Evolutionary conservation across 2,888 invertebrate species (phyloP), one percentile per base, ranked within the genome.

Genomic region (Sinelater perroti): DNA sequence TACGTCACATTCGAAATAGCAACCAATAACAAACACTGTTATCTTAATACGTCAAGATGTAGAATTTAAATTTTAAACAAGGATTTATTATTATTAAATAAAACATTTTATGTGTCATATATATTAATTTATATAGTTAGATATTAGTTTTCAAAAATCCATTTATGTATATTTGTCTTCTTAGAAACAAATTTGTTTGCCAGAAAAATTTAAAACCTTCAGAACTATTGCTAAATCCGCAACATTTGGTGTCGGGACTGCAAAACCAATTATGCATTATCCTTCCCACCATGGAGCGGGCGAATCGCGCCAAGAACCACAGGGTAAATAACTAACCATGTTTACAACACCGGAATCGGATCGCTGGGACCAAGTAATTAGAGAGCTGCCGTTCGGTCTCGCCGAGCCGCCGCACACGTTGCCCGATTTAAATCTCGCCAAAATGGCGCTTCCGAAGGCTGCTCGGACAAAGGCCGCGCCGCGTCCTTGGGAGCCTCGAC

Each of bases 291-390:
- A 18, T 36, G 36, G 18, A 36, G 36, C 17, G 36, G 36, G 36
- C 18, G 36, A 18, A 11, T n/a, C 11, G 30, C 10, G 5, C 3
- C 8, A 17, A 36, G 18, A 36, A 36, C 36, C 36, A 17, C 36
- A 17, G 36, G 36, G 36, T 36, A 36, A 36, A 36, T 36, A 36
- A 36, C 36, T 36, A 36, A 36, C 36, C 14, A 36, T 36, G 36
- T 36, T 36, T 36, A 36, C 36, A 13, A 16, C 18, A 6, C 18
- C 11, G 7, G 36, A 18, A 36, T 36, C 8, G 36, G 36, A 18
- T 18, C 36, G 18, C 11, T 36, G 11, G 30, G 30, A 30, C 30
- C 13, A 30, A 30, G 30, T 30, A 30, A 30, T 30, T 30, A 30
- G 17, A 36, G 18, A 36, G 18, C n/a, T 13, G 18, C 36, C 16